Conservation (phyloP, 2,888 invertebrate species). For the Lucinisca nassula region DNA sequence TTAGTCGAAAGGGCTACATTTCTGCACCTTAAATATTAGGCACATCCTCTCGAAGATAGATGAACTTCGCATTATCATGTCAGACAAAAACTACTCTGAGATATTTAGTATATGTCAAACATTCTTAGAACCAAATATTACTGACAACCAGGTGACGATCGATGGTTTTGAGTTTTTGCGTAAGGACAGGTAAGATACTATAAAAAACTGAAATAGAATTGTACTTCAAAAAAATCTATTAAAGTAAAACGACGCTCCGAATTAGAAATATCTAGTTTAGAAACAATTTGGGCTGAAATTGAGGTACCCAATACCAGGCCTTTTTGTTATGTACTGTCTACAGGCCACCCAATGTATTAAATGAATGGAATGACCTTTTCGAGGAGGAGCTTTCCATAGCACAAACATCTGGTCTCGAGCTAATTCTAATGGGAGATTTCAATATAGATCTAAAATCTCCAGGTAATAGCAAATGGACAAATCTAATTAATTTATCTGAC, state of each 20-base stretch:
- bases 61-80: background rate
- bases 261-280: background rate
- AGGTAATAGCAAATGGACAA: no score
- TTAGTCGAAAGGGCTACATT: background rate
- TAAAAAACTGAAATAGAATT: background rate
- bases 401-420: no score
- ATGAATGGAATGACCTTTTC: no score
- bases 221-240: background rate
- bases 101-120: background rate
- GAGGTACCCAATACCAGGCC: background rate
- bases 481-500: no score
- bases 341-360: no score
- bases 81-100: background rate
- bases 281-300: conserved; percentile 16
- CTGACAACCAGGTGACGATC: background rate
- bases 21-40: background rate
- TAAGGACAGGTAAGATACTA: background rate
- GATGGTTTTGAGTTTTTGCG: background rate
- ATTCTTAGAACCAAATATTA: background rate
- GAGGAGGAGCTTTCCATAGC: no score
- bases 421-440: no score
- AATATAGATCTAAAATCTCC: no score
- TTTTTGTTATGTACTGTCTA: no score
- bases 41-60: background rate
- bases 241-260: background rate